Percentiles rank a stretch among this genome's conserved stretches.
Evolutionary conservation across 2,888 invertebrate species (phyloP).

Genomic region (Dendrolimus pini): DNA sequence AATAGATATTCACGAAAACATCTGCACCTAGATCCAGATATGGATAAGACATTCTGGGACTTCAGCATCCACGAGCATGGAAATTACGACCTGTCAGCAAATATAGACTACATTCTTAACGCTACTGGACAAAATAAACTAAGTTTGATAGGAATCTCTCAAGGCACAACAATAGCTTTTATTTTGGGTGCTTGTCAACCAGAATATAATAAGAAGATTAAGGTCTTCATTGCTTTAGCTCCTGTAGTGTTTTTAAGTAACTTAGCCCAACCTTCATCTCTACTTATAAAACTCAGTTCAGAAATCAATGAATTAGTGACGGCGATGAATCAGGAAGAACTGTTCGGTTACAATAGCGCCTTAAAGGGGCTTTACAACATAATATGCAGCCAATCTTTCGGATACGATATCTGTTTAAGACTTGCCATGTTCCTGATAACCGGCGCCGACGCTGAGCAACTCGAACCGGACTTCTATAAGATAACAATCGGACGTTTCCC

Average conservation of each 20-base stretch:
- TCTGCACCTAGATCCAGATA: constrained; percentile 36
- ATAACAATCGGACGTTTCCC: constrained; percentile 29
- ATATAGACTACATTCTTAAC: constrained; percentile 44
- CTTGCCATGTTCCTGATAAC: constrained; percentile 18
- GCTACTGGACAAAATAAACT: constrained; percentile 69
- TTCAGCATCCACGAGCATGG: constrained; percentile 83
- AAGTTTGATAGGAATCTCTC: constrained; percentile 81
- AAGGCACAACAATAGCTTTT: constrained; percentile 74
- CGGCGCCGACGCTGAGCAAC: constrained; percentile 19
- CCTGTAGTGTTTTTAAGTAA: constrained; percentile 16
- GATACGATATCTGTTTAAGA: constrained; percentile 23
- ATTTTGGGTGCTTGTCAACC: constrained; percentile 62
- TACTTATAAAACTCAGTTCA: constrained; percentile 13
- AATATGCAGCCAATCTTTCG: constrained; percentile 17
- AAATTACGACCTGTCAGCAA: constrained; percentile 79
- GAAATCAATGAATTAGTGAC: constrained; percentile 14
- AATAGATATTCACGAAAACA: constrained; percentile 77
- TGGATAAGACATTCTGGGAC: constrained; percentile 57
- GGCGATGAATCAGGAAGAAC: constrained; percentile 14
- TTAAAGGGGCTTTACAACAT: constrained; percentile 16
- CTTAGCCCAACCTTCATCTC: constrained; percentile 5
- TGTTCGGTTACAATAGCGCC: constrained; percentile 17
- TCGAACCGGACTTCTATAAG: constrained; percentile 27
- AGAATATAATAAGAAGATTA: constrained; percentile 72
- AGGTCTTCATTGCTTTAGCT: constrained; percentile 21